Conservation (phyloP, 2,888 invertebrate species). For the Kuschelorhynchus macadamiae region DNA sequence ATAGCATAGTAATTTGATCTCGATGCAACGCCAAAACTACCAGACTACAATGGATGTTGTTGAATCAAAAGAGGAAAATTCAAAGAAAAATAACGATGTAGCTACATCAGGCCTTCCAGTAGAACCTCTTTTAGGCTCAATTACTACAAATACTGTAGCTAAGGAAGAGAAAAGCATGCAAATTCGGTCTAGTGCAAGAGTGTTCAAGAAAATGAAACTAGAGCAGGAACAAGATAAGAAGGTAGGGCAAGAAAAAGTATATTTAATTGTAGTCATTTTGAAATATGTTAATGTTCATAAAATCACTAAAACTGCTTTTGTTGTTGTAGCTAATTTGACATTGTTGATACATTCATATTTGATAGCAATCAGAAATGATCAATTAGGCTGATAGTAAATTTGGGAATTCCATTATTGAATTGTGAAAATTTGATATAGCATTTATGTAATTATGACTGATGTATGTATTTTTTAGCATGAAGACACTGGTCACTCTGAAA, state of each 20-base stretch:
- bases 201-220: conserved; percentile 82
- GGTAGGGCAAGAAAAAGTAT: conserved; percentile 24
- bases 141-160: conserved; percentile 72
- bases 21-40: conserved; percentile 29
- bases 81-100: conserved; percentile 28
- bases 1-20: conserved; percentile 9
- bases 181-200: conserved; percentile 80
- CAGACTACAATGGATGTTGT: conserved; percentile 43
- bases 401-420: no score
- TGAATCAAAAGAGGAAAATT: conserved; percentile 35
- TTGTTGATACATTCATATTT: no score
- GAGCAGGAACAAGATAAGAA: conserved; percentile 66
- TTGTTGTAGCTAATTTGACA: no score
- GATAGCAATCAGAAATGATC: no score
- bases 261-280: no score
- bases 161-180: conserved; percentile 67
- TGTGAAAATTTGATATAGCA: no score
- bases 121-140: conserved; percentile 74
- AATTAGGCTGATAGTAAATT: no score
- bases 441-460: no score
- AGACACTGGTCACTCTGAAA: conserved; percentile 11
- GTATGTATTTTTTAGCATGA: conserved; percentile 22
- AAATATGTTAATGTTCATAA: background rate
- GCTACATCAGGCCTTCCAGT: conserved; percentile 20
- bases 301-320: no score